These are phyloP conservation scores for Apodemia duryi DNA, from an alignment of 2,888 invertebrate genomes.

Conservation along the genomic window DNA sequence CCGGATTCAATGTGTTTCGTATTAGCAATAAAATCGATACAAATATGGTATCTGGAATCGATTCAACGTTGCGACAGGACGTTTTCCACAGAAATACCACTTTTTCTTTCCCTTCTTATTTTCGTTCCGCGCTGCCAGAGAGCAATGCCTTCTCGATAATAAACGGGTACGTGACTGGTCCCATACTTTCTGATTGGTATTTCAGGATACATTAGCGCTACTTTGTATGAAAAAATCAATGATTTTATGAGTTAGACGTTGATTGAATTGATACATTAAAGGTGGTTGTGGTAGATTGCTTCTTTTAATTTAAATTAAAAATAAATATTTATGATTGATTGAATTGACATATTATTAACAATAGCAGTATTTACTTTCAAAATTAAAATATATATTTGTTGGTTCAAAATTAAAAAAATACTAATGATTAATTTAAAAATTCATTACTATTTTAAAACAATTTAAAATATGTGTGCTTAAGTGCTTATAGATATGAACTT, in stretches of 20 bases:
- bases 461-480: too few relatives aligned
- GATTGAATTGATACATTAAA: background rate
- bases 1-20: slow-evolving; percentile 23
- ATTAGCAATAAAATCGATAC: slow-evolving; percentile 28
- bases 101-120: slow-evolving; percentile 59
- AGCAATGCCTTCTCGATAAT: slow-evolving; percentile 58
- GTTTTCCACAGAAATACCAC: slow-evolving; percentile 62
- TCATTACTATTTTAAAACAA: too few relatives aligned
- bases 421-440: too few relatives aligned
- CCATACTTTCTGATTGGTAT: slow-evolving; percentile 37
- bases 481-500: too few relatives aligned
- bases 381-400: too few relatives aligned
- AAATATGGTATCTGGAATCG: slow-evolving; percentile 39
- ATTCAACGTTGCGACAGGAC: slow-evolving; percentile 54
- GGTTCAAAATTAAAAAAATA: too few relatives aligned
- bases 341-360: too few relatives aligned
- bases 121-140: slow-evolving; percentile 52
- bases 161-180: slow-evolving; percentile 10
- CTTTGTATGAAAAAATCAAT: slow-evolving; percentile 19
- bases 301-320: too few relatives aligned
- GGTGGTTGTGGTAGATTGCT: too few relatives aligned
- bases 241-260: background rate
- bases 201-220: slow-evolving; percentile 29
- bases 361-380: too few relatives aligned
- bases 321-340: too few relatives aligned